A percentile compares a stretch with the other conserved stretches of the same genome.
Conservation (phyloP, 2,797 vertebrate genomes). For the Enteromius fasciolatus region DNA sequence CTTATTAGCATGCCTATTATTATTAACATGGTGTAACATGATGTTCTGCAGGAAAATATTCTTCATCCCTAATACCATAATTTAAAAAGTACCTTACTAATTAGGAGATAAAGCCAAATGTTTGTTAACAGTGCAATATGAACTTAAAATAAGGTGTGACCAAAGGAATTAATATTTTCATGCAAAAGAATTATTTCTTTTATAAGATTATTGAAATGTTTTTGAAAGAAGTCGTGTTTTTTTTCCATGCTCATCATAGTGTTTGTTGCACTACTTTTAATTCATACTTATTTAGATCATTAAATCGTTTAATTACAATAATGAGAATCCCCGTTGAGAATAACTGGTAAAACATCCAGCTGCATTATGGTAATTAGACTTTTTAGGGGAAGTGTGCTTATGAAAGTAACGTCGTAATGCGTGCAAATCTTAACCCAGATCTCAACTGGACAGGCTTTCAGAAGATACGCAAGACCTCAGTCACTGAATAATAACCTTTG, state of each 20-base stretch:
- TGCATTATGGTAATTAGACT: conserved; percentile 3
- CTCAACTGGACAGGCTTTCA: background rate
- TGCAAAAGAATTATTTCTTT: background rate
- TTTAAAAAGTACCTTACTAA: background rate
- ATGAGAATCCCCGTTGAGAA: background rate
- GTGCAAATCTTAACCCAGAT: background rate
- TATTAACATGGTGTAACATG: background rate
- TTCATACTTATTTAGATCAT: background rate
- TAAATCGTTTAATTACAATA: background rate
- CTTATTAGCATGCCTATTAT: background rate
- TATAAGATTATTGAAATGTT: background rate
- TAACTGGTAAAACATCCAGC: conserved; percentile 18
- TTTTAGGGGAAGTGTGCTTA: background rate
- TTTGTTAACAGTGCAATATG: too few relatives aligned
- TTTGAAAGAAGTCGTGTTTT: background rate
- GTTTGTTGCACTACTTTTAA: background rate
- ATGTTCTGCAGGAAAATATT: background rate
- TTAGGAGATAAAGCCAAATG: background rate
- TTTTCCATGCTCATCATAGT: background rate
- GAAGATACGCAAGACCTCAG: background rate
- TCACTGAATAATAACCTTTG: conserved; percentile 1
- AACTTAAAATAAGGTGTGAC: background rate
- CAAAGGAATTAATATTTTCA: background rate
- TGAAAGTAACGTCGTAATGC: background rate
- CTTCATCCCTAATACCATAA: too few relatives aligned